Percentiles rank a stretch among this genome's conserved stretches.
These are phyloP conservation scores for Ia io DNA, from an alignment of 2,113 vertebrate species.

Conservation along the genomic window DNA sequence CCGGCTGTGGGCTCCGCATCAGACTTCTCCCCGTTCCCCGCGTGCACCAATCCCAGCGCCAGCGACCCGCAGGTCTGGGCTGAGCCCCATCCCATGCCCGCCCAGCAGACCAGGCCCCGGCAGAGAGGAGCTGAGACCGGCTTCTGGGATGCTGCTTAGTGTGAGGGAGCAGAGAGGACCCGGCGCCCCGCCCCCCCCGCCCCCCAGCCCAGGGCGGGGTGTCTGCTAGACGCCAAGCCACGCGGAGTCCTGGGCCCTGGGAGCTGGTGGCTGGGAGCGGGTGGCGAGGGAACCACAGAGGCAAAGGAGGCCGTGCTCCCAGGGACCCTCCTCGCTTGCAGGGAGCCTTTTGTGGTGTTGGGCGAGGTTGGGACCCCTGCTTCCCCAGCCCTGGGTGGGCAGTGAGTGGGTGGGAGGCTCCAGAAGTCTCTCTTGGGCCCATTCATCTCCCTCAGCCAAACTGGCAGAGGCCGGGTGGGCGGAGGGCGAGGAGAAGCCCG, in stretches of 20 bases:
- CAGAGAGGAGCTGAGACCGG: neutral
- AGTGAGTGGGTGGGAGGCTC: neutral
- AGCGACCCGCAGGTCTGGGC: neutral
- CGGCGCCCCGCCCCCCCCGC: neutral
- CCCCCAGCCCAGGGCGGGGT: neutral
- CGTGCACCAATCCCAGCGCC: too few species aligned
- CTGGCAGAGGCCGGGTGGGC: neutral
- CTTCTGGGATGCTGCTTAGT: neutral
- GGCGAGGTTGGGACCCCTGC: neutral
- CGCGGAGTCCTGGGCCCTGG: neutral
- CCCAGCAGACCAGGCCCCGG: neutral
- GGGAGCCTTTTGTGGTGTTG: neutral
- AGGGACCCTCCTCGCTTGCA: neutral
- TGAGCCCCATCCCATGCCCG: too few species aligned
- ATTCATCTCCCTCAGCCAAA: neutral
- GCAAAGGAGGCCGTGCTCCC: neutral
- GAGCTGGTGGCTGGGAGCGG: neutral
- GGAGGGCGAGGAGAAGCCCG: neutral
- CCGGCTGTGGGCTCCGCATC: neutral
- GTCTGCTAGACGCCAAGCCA: neutral
- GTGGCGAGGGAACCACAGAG: neutral
- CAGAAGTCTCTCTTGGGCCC: neutral
- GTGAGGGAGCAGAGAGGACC: neutral
- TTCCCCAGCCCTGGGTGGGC: neutral
- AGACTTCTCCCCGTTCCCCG: neutral